Conservation (phyloP, 2,888 invertebrate species). For the Dryobotodes eremita region DNA sequence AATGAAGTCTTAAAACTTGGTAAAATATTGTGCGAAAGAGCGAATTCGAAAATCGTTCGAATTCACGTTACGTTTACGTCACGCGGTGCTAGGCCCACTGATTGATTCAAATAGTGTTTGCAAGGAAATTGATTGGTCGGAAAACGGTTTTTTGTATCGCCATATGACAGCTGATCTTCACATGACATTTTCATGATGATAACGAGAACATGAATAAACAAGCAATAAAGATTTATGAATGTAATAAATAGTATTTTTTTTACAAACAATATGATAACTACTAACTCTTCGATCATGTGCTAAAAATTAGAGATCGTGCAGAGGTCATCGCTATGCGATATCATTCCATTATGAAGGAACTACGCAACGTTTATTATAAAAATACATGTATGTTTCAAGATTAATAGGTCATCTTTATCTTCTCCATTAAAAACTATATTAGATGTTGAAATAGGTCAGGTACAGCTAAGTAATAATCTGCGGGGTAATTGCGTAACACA, state of each 20-base stretch:
- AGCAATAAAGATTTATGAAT: conserved; percentile 29
- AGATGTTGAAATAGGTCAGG: neutral
- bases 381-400: no score
- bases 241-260: conserved; percentile 12
- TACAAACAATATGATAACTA: neutral
- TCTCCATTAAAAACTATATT: neutral
- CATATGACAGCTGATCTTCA: neutral
- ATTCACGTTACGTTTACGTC: no score
- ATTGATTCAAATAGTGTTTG: neutral
- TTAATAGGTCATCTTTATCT: neutral
- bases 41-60: no score
- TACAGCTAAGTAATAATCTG: neutral
- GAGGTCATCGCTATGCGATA: conserved; percentile 8
- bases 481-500: no score
- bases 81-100: no score
- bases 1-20: no score
- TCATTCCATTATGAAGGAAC: neutral
- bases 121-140: neutral
- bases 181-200: conserved; percentile 15
- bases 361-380: neutral
- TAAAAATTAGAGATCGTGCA: neutral
- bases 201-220: conserved; percentile 19
- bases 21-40: no score
- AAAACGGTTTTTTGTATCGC: neutral
- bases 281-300: neutral